Percentiles rank a stretch among this genome's conserved stretches.
Conservation (phyloP, 2,888 invertebrate genomes). For the Anaspis maculata region DNA sequence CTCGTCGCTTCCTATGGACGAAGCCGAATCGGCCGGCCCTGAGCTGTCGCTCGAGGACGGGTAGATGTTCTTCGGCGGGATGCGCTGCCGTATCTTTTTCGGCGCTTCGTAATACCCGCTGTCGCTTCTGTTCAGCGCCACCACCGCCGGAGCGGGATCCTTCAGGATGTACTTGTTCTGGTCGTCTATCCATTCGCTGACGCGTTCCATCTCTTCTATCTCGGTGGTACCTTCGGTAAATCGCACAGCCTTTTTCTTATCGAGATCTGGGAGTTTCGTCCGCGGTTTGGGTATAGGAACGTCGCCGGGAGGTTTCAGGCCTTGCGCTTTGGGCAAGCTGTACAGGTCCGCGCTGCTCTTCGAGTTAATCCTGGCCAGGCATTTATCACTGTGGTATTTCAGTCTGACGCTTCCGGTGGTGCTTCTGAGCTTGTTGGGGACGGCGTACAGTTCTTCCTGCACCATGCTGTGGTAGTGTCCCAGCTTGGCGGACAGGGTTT, state of each 20-base stretch:
- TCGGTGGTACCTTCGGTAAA: constrained; percentile 27
- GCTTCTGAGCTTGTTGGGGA: constrained; percentile 18
- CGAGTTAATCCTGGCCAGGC: constrained; percentile 34
- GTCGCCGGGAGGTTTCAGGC: constrained; percentile 12
- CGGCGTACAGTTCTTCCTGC: constrained; percentile 27
- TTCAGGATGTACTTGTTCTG: constrained; percentile 33
- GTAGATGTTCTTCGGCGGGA: constrained; percentile 36
- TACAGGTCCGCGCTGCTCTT: constrained; percentile 28
- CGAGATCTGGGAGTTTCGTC: constrained; percentile 30
- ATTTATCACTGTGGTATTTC: constrained; percentile 39
- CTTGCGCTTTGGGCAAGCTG: constrained; percentile 20
- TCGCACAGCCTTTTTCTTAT: constrained; percentile 37
- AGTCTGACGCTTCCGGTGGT: constrained; percentile 28
- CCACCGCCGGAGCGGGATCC: constrained; percentile 5
- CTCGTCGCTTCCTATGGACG: constrained; percentile 13
- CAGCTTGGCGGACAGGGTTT: constrained; percentile 25
- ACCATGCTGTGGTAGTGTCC: constrained; percentile 35
- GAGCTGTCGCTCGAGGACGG: constrained; percentile 21
- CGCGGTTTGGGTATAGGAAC: constrained; percentile 32
- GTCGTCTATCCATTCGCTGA: constrained; percentile 38
- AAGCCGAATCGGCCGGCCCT: constrained; percentile 1
- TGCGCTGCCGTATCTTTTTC: constrained; percentile 36
- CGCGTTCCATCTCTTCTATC: constrained; percentile 21
- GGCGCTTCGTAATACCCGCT: constrained; percentile 37
- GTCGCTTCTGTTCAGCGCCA: constrained; percentile 29